Percentiles rank a stretch among this genome's conserved stretches.
Evolutionary conservation across 2,113 vertebrate genomes (phyloP).

Genomic region (Pluvianellus socialis): DNA sequence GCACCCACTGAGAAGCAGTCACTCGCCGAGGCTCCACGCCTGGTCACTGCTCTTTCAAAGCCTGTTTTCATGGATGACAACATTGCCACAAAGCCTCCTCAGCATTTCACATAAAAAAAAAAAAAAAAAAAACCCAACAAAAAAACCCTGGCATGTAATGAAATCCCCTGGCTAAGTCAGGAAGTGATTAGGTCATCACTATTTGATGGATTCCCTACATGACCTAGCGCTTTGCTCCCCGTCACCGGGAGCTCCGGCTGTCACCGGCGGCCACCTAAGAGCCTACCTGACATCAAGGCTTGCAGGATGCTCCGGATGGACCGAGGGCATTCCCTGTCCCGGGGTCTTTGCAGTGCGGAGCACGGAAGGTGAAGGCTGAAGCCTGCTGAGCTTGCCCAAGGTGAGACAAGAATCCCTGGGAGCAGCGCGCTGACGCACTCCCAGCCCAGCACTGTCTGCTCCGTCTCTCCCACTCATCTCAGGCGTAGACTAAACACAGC

Average conservation of each 20-base stretch:
- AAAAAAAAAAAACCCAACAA: not conserved
- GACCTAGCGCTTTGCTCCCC: not conserved
- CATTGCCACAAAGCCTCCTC: not conserved
- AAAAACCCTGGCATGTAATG: accelerated
- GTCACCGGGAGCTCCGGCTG: not conserved
- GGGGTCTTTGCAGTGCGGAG: not conserved
- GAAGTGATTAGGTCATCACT: not conserved
- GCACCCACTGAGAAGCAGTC: not conserved
- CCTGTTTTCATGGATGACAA: not conserved
- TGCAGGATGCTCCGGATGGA: not conserved
- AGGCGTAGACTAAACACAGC: not conserved
- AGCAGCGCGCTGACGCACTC: not conserved
- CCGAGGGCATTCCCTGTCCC: not conserved
- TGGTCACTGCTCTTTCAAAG: not conserved
- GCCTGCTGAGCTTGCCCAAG: not conserved
- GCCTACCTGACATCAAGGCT: not conserved
- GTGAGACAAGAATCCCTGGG: not conserved
- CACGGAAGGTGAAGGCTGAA: not conserved
- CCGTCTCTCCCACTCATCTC: not conserved
- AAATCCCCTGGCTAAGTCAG: not conserved
- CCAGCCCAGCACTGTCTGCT: not conserved
- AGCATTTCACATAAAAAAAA: not conserved
- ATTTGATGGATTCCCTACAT: not conserved
- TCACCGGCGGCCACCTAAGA: accelerated
- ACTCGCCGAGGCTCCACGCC: not conserved